Percentiles rank a stretch among this genome's conserved stretches.
Conservation (phyloP, 1,140 invertebrate species). For the Heliconius nattereri region DNA sequence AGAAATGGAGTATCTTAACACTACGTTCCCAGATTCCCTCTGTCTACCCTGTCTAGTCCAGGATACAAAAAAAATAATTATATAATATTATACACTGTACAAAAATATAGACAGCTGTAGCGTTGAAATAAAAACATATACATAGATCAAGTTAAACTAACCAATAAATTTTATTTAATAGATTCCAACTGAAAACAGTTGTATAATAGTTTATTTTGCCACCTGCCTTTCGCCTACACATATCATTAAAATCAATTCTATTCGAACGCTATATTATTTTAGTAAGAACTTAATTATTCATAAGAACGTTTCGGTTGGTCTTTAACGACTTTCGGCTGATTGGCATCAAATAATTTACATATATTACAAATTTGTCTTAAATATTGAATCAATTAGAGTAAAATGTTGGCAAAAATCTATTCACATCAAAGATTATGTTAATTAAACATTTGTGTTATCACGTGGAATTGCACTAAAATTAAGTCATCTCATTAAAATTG, state of each 20-base stretch:
- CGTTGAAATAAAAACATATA: neutral
- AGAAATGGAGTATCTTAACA: too few relatives aligned
- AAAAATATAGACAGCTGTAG: too few relatives aligned
- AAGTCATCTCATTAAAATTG: constrained; percentile 3
- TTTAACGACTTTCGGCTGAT: constrained; percentile 30
- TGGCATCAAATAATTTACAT: constrained; percentile 36
- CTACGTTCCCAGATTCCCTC: too few relatives aligned
- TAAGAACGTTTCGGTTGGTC: constrained; percentile 29
- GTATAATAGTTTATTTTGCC: constrained; percentile 36
- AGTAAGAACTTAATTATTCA: constrained; percentile 33
- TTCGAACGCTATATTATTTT: constrained; percentile 27
- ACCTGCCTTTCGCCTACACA: constrained; percentile 30
- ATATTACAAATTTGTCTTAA: constrained; percentile 18
- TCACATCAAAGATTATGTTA: constrained; percentile 14
- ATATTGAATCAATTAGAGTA: constrained; percentile 13
- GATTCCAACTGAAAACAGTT: constrained; percentile 13
- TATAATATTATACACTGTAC: too few relatives aligned
- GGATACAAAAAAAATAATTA: too few relatives aligned
- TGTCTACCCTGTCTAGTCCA: too few relatives aligned
- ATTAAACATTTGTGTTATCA: constrained; percentile 5
- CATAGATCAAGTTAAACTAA: neutral
- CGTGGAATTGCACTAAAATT: neutral
- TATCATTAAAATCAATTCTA: constrained; percentile 44
- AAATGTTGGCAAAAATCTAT: constrained; percentile 17
- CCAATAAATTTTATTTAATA: constrained; percentile 25